Evolutionary conservation across 2,113 vertebrate genomes (phyloP).

Genomic region (Diadophis punctatus): DNA sequence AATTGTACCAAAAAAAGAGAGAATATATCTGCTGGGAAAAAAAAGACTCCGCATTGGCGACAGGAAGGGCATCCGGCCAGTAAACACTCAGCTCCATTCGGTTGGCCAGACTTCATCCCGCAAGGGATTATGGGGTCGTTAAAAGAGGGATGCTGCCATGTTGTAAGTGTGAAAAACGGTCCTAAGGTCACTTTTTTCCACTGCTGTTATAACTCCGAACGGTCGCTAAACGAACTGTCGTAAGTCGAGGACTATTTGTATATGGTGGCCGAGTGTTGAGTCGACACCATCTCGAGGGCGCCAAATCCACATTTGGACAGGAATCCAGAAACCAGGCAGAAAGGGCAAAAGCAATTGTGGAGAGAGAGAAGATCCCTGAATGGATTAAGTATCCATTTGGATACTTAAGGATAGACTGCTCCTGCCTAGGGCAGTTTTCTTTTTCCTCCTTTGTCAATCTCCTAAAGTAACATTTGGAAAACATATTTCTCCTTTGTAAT

Average conservation of each 20-base stretch:
- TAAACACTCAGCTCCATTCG: too few species aligned
- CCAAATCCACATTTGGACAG: neutral
- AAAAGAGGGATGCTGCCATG: too few species aligned
- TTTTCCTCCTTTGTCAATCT: neutral
- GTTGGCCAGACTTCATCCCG: too few species aligned
- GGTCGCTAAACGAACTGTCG: neutral
- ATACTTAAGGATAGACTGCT: neutral
- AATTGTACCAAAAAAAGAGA: too few species aligned
- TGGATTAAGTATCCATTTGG: neutral
- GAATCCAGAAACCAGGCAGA: neutral
- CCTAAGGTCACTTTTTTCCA: too few species aligned
- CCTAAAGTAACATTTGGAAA: too few species aligned
- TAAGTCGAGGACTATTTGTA: neutral
- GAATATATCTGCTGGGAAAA: too few species aligned
- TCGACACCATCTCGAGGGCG: neutral
- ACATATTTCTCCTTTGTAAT: accelerated
- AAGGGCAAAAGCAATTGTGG: neutral
- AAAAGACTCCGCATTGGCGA: too few species aligned
- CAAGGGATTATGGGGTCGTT: too few species aligned
- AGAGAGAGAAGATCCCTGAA: neutral
- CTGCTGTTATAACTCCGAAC: too few species aligned
- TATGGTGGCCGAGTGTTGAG: neutral
- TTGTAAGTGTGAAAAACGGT: too few species aligned
- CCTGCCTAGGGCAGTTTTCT: neutral
- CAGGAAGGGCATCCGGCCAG: too few species aligned